A percentile compares a stretch with the other conserved stretches of the same genome.
phyloP scores from a whole-genome alignment of 2,888 invertebrate genomes.

The Macrosiphum euphorbiae region DNA sequence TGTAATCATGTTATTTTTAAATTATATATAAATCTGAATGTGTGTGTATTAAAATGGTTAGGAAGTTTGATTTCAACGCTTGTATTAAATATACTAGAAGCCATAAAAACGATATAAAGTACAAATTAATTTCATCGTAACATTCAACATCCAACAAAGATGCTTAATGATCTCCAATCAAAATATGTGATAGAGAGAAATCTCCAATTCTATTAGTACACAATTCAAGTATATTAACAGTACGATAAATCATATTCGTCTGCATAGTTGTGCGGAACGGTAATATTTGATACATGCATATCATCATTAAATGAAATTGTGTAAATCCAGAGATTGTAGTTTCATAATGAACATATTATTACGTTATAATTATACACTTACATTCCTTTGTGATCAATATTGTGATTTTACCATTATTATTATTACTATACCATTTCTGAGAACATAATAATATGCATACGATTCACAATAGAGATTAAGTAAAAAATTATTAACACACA shows the following conservation, averaged over 20 bases:
- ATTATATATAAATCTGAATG: background rate
- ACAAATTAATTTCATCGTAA: background rate
- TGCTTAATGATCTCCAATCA: constrained; percentile 27
- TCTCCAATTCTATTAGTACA: background rate
- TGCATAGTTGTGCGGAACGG: background rate
- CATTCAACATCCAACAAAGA: constrained; percentile 19
- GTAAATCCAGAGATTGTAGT: background rate
- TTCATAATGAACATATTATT: constrained; percentile 8
- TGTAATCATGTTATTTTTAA: background rate
- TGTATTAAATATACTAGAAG: background rate
- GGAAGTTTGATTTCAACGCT: background rate
- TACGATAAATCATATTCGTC: background rate
- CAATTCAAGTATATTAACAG: background rate
- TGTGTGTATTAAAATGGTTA: background rate
- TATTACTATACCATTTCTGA: background rate
- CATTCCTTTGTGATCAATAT: background rate
- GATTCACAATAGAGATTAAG: background rate
- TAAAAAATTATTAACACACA: background rate
- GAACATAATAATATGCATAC: background rate
- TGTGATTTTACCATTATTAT: background rate
- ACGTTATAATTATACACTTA: background rate
- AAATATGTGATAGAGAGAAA: background rate
- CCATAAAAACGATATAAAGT: background rate
- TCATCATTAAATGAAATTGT: constrained; percentile 28
- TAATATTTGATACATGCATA: background rate